Evolutionary conservation across 2,113 vertebrate genomes (phyloP).

Genomic region (Dicerorhinus sumatrensis): DNA sequence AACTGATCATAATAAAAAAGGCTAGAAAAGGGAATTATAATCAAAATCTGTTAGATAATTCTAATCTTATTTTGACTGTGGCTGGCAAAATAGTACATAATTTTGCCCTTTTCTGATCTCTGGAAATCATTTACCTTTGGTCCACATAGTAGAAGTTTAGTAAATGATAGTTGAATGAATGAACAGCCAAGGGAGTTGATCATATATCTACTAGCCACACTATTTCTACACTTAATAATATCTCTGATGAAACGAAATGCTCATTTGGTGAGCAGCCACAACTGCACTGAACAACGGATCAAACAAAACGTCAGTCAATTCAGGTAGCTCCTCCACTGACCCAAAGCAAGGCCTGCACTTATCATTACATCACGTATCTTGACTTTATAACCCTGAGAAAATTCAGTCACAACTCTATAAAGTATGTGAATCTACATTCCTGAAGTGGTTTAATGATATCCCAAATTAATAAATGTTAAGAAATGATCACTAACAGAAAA

Average conservation of each 20-base stretch:
- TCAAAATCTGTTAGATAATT: neutral
- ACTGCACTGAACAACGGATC: neutral
- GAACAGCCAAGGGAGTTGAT: neutral
- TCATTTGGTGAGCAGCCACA: neutral
- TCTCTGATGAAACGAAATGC: neutral
- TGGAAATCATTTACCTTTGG: neutral
- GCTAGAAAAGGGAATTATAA: neutral
- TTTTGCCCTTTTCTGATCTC: neutral
- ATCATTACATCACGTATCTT: neutral
- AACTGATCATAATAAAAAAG: neutral
- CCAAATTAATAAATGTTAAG: neutral
- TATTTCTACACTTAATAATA: neutral
- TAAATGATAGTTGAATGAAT: neutral
- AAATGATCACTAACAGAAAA: conserved; percentile 21
- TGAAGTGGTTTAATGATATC: neutral
- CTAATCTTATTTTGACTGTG: neutral
- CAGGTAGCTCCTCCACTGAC: neutral
- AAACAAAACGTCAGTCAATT: neutral
- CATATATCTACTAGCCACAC: neutral
- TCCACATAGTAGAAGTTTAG: neutral
- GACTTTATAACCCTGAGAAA: neutral
- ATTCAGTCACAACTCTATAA: neutral
- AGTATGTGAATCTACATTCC: neutral
- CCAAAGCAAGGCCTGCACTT: neutral
- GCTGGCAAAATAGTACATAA: neutral